Conservation (phyloP, 2,888 invertebrate genomes). For the Hybos culiciformis region DNA sequence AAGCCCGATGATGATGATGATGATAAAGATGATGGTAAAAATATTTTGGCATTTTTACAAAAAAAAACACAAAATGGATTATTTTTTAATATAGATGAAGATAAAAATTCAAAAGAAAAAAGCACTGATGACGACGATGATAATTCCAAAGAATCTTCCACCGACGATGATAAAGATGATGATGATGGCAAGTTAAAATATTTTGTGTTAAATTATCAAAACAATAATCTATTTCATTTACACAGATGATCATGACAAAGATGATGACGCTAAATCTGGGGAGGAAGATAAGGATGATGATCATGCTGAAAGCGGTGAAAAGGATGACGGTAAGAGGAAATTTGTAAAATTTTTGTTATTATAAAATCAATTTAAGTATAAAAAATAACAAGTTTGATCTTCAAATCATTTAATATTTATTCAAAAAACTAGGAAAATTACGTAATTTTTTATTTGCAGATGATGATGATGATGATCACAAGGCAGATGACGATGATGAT, state of each 20-base stretch:
- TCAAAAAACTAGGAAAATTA: too few relatives aligned
- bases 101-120: too few relatives aligned
- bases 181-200: slow-evolving; percentile 16
- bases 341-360: too few relatives aligned
- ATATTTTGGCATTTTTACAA: too few relatives aligned
- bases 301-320: slow-evolving; percentile 24
- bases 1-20: slow-evolving; percentile 11
- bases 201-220: too few relatives aligned
- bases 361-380: too few relatives aligned
- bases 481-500: slow-evolving; percentile 27
- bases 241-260: slow-evolving; percentile 13
- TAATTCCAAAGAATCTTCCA: slow-evolving; percentile 19
- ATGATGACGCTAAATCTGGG: background rate
- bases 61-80: too few relatives aligned
- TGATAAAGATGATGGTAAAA: slow-evolving; percentile 17
- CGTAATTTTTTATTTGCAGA: slow-evolving; percentile 6
- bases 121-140: slow-evolving; percentile 26
- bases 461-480: slow-evolving; percentile 15
- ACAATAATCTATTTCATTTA: too few relatives aligned
- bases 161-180: slow-evolving; percentile 13
- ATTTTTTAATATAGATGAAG: too few relatives aligned
- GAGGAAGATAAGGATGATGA: slow-evolving; percentile 21
- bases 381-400: too few relatives aligned
- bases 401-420: too few relatives aligned
- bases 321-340: slow-evolving; percentile 20